A percentile compares a stretch with the other conserved stretches of the same genome.
Conservation (phyloP, 2,888 invertebrate genomes). For the Koerneria pararmatus region DNA sequence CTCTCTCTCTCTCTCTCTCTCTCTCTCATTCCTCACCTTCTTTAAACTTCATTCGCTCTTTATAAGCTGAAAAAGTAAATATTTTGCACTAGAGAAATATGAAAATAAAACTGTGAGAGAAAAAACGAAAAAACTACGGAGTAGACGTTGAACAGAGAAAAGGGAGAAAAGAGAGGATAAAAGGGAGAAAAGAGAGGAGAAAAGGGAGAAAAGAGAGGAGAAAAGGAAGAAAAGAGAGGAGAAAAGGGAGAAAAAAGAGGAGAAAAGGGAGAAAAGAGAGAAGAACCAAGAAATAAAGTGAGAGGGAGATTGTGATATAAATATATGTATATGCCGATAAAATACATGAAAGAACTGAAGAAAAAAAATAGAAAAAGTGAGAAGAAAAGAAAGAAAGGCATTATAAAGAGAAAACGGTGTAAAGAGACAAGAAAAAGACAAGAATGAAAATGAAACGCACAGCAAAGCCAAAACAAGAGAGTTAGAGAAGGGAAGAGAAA, state of each 20-base stretch:
- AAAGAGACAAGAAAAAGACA: background rate
- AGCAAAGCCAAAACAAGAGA: no score
- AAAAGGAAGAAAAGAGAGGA: background rate
- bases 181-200: background rate
- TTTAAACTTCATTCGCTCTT: background rate
- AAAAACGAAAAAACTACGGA: background rate
- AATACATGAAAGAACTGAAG: background rate
- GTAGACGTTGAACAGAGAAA: background rate
- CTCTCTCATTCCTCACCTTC: background rate
- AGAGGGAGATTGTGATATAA: background rate
- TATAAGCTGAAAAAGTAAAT: background rate
- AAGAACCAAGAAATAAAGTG: background rate
- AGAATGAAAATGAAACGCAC: background rate
- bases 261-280: background rate
- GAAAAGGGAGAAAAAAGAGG: background rate
- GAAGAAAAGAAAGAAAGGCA: no score
- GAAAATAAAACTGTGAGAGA: background rate
- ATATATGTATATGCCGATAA: background rate
- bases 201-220: background rate
- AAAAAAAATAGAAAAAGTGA: background rate
- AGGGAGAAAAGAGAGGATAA: no score
- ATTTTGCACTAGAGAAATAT: background rate
- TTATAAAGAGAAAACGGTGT: background rate
- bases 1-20: constrained; percentile 10
- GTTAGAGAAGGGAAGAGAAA: no score